Evolutionary conservation across 2,113 vertebrate genomes (phyloP), one percentile per base, ranked within the genome.

Genomic region (Myrmecobius fasciatus): DNA sequence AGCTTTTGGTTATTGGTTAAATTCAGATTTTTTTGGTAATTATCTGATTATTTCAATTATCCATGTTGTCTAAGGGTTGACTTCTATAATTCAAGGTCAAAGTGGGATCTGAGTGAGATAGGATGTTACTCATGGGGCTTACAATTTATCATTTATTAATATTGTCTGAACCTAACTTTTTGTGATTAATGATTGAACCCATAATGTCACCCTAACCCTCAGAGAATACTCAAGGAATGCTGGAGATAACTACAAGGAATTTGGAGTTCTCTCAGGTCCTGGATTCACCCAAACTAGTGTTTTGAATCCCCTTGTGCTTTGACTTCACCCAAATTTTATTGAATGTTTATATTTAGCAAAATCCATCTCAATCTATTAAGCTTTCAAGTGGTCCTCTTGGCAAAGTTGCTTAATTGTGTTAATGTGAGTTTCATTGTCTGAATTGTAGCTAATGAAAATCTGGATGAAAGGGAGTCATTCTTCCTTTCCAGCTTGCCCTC

Each of bases 1-100:
- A 75, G n/a, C 5, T 53, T 91, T 90, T 88, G 26, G 92, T 60
- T 89, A 83, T 25, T 49, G 46, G 36, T 31, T 91, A 49, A 91
- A 43, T 56, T 51, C 26, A 75, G 31, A 75, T 17, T 60, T 91
- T 49, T 67, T 91, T 90, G 24, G 53, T 49, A 51, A 51, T 92
- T 53, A 49, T 25, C 92, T 92, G 14, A 49, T 67, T 54, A 26
- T 94, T 91, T 46, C 46, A 75, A 8, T 92, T 92, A 93, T n/a
- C 90, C 43, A 1, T 7, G 60, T 91, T 49, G 46, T 26, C 67
- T 93, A 26, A 24, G 49, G 67, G 51, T 43, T 25, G 54, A 11
- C 51, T 49, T n/a, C n/a, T 89, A 26, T 51, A 25, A 49, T 51
- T 25, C 28, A 25, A 25, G 8, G 46, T 91, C 51, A 92, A 56